Evolutionary conservation across 2,797 vertebrate species (phyloP).

Genomic region (Channa striata): DNA sequence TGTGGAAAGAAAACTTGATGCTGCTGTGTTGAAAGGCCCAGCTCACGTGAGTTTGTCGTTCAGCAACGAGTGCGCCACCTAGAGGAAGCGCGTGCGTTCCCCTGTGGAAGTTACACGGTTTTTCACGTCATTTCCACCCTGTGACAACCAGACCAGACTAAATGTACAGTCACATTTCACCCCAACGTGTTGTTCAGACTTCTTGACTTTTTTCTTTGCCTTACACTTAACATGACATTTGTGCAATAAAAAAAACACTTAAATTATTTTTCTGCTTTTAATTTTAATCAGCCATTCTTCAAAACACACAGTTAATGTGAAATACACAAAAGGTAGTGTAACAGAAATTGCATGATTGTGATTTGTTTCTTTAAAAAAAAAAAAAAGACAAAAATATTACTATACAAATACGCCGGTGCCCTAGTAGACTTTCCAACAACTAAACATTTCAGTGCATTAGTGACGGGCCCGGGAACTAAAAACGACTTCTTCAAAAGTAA

Average conservation of each 20-base stretch:
- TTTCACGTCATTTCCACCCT: slow-evolving; percentile 2
- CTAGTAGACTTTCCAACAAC: neutral
- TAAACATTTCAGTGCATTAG: slow-evolving; percentile 42
- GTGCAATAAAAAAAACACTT: slow-evolving; percentile 79
- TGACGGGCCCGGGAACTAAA: slow-evolving; percentile 7
- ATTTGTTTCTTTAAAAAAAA: slow-evolving; percentile 1
- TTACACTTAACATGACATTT: slow-evolving; percentile 74
- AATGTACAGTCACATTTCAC: slow-evolving; percentile 43
- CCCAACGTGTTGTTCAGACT: slow-evolving; percentile 27
- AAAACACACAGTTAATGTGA: slow-evolving; percentile 34
- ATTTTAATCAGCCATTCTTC: slow-evolving; percentile 25
- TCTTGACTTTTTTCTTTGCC: slow-evolving; percentile 37
- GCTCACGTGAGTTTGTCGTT: too few relatives aligned
- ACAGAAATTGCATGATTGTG: slow-evolving; percentile 32
- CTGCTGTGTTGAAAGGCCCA: too few relatives aligned
- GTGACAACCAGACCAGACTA: slow-evolving; percentile 17
- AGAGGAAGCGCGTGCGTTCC: slow-evolving; percentile 18
- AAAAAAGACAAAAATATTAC: slow-evolving; percentile 5
- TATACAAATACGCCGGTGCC: slow-evolving; percentile 11
- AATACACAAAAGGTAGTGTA: slow-evolving; percentile 36
- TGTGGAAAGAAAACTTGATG: too few relatives aligned
- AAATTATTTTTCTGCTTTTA: slow-evolving; percentile 36
- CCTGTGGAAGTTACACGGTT: neutral
- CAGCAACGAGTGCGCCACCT: slow-evolving; percentile 43
- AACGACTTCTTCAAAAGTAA: neutral